A percentile compares a stretch with the other conserved stretches of the same genome.
phyloP scores from a whole-genome alignment of 2,113 vertebrate genomes.

The Bathybates hornii region DNA sequence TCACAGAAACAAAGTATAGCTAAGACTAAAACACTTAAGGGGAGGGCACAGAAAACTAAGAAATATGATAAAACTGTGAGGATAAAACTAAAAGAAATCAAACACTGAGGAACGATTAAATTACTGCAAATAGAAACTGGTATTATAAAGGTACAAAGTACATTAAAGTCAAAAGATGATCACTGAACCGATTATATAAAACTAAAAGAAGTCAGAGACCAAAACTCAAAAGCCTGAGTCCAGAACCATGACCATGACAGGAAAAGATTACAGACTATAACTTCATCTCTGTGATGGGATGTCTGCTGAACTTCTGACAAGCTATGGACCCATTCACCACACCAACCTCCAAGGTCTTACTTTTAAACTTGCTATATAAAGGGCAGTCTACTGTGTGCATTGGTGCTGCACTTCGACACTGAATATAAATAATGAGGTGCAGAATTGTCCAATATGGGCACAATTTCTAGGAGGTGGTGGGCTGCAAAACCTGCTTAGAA shows the following conservation, averaged over 20 bases:
- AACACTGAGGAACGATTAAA: not conserved
- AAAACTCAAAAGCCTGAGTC: not conserved
- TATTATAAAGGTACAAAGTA: not conserved
- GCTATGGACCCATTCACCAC: not conserved
- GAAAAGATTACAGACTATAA: not conserved
- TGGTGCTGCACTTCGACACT: not conserved
- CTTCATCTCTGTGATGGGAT: not conserved
- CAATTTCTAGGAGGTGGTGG: not conserved
- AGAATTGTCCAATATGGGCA: not conserved
- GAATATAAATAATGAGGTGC: not conserved
- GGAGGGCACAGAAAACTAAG: not conserved
- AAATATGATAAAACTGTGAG: not conserved
- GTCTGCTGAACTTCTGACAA: not conserved
- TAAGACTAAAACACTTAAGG: not conserved
- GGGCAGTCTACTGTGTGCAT: not conserved
- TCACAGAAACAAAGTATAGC: not conserved
- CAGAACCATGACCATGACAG: not conserved
- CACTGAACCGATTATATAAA: not conserved
- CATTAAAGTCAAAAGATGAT: not conserved
- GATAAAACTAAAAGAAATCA: not conserved
- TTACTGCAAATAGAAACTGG: not conserved
- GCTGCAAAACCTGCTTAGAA: not conserved
- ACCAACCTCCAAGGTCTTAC: not conserved
- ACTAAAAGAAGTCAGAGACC: not conserved
- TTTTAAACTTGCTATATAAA: not conserved